Conservation (phyloP, 2,113 vertebrate species). For the Prochilodus magdalenae region DNA sequence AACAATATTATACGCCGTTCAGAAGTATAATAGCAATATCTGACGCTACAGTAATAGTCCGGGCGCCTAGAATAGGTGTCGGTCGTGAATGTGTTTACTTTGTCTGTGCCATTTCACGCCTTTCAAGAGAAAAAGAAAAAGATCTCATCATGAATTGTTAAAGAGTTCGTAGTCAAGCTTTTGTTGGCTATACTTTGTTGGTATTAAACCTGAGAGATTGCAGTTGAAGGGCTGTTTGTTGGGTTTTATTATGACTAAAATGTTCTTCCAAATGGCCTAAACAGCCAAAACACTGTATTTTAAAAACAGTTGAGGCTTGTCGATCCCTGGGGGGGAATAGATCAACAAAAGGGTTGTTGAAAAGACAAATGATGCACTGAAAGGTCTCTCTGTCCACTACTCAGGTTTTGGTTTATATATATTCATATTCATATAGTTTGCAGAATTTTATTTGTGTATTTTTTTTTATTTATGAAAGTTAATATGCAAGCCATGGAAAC, state of each 20-base stretch:
- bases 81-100: slow-evolving; percentile 70
- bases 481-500: not conserved
- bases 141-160: slow-evolving; percentile 14
- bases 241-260: slow-evolving; percentile 1
- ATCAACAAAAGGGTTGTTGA: not conserved
- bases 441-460: no score
- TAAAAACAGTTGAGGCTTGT: not conserved
- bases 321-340: not conserved
- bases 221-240: slow-evolving; percentile 8
- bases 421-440: no score
- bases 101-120: slow-evolving; percentile 40
- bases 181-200: slow-evolving; percentile 46
- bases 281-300: not conserved
- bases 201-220: slow-evolving; percentile 40
- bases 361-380: not conserved
- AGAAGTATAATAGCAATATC: slow-evolving; percentile 97
- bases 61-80: slow-evolving; percentile 62
- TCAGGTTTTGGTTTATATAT: not conserved
- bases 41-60: slow-evolving; percentile 69
- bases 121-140: slow-evolving; percentile 15
- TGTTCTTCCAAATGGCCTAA: not conserved
- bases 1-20: slow-evolving; percentile 76
- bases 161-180: slow-evolving; percentile 38
- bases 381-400: not conserved
- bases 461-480: no score